Base-by-base conservation (phyloP, 2,888 invertebrate species). In the Cremastinae sp. region DNA sequence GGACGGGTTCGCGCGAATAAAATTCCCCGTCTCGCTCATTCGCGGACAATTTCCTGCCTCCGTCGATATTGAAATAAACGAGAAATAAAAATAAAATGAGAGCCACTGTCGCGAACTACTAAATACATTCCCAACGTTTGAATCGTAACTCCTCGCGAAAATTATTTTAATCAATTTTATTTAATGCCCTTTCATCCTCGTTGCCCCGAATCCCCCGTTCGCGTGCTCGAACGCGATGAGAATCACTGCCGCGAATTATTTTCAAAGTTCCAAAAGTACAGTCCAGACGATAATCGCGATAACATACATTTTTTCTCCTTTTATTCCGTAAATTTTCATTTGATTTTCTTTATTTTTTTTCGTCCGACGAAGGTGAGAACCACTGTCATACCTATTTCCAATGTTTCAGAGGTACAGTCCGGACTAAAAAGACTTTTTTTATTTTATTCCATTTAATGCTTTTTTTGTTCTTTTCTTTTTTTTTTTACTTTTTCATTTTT, bases 331-430 rank as follows among this genome's bases (percentile, higher is more conserved):
- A 28, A 28, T 28, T 28, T 28, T 28, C 14, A 5, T 28, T 5
- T 28, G 2, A 5, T 28, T 28, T 3, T 28, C 5, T 28, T 28
- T 28, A 28, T 28, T 28, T 28, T 28, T 28, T 28, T 28, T 28
- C 2, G n/a, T n/a, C 5, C 18, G 61, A 18, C 14, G 16, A 18
- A 74, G 78, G 71, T 87, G 87, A 87, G 88, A 78, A 81, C 85
- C 88, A 64, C 88, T 87, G 87, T 78, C 85, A 86, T 85, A 87
- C 88, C 87, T 88, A 88, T 88, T 88, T 87, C 85, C 87, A 86
- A 87, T 88, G 88, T 87, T 87, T 88, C 86, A 85, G 85, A 84
- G 75, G 86, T 88, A 88, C 87, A 87, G 84, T 88, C 87, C 43
- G 28, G 9, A 77, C 64, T 62, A 83, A 87, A 79, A 87, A 78